These are phyloP conservation scores for Agapornis canus DNA, from an alignment of 2,797 vertebrate genomes.

Conservation along the genomic window DNA sequence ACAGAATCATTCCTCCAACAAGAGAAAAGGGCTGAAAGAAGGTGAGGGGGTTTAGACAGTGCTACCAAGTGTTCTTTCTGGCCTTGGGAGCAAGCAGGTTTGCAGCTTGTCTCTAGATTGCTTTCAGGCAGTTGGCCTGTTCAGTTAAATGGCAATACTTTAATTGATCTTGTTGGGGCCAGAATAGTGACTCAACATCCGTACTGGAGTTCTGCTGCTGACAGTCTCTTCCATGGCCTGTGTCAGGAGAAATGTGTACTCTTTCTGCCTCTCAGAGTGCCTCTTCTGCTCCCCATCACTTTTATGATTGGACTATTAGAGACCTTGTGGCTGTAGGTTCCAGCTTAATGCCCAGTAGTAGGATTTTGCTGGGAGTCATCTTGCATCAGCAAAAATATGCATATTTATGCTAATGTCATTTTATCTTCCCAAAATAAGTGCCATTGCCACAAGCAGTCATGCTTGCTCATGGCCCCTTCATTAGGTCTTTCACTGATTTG, in stretches of 20 bases:
- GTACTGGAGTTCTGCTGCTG: neutral
- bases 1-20: rapidly evolving
- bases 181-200: neutral
- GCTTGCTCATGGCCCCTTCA: neutral
- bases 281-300: neutral
- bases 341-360: neutral
- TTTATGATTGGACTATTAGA: neutral
- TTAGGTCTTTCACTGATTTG: neutral
- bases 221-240: neutral
- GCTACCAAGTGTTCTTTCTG: neutral
- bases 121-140: neutral
- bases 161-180: neutral
- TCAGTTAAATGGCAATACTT: neutral
- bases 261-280: neutral
- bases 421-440: neutral
- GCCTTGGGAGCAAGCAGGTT: neutral
- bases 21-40: neutral
- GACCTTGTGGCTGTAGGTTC: neutral
- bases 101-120: neutral
- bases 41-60: neutral
- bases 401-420: neutral
- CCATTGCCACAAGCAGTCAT: neutral
- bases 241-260: neutral
- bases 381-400: neutral
- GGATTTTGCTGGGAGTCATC: neutral